These are phyloP conservation scores for Typhlichthys subterraneus DNA, from an alignment of 2,797 vertebrate species.

Conservation along the genomic window DNA sequence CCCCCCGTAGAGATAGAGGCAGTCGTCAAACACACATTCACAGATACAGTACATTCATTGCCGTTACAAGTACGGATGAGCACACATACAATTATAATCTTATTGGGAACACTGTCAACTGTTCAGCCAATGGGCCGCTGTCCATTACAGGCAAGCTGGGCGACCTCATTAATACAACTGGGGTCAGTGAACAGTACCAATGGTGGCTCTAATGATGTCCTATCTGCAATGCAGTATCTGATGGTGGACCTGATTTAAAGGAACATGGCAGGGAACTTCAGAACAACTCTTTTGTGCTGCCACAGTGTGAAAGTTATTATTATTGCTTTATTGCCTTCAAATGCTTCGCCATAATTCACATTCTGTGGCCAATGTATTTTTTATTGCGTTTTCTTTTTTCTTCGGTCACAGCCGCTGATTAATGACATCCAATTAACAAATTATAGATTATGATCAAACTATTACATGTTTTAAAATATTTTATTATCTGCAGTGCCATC, in stretches of 20 bases:
- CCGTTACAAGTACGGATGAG: constrained; percentile 5
- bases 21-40: neutral
- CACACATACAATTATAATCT: constrained; percentile 28
- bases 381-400: constrained; percentile 44
- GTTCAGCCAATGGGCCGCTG: constrained; percentile 32
- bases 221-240: constrained; percentile 66
- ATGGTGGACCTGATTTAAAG: constrained; percentile 66
- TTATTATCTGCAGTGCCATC: constrained; percentile 40
- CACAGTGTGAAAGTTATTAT: constrained; percentile 35
- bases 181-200: constrained; percentile 63
- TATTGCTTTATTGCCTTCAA: constrained; percentile 29
- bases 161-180: constrained; percentile 67
- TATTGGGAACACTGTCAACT: constrained; percentile 31
- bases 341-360: constrained; percentile 54
- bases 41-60: constrained; percentile 1
- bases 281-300: constrained; percentile 32
- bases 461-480: constrained; percentile 39
- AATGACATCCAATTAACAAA: constrained; percentile 55
- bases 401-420: constrained; percentile 55
- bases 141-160: constrained; percentile 51
- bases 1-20: neutral
- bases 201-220: constrained; percentile 63
- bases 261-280: constrained; percentile 34
- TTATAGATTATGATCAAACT: constrained; percentile 55
- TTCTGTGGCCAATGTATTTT: constrained; percentile 41